Conservation (phyloP, 1,140 invertebrate genomes). For the Hyposmocoma kahamanoa region DNA sequence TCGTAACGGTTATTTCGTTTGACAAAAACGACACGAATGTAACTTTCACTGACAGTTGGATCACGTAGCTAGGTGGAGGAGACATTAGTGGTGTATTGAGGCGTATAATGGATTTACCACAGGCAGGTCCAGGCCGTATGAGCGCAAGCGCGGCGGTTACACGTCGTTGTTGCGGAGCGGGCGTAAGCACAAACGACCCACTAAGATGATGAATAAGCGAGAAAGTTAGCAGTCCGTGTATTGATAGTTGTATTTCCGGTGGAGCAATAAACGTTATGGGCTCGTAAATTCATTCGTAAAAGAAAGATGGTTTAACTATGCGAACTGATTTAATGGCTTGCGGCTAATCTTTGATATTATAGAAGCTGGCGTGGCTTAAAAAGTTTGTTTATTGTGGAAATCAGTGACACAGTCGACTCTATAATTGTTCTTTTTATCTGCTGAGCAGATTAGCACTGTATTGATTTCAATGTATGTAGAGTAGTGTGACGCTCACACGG, state of each 20-base stretch:
- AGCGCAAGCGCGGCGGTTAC: no score
- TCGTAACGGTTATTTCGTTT: slow-evolving; percentile 22
- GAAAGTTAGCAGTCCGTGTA: slow-evolving; percentile 31
- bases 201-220: slow-evolving; percentile 40
- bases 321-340: no score
- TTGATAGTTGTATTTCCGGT: slow-evolving; percentile 14
- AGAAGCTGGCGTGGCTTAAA: no score
- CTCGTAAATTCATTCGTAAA: no score
- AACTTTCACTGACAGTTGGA: slow-evolving; percentile 35
- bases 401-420: no score
- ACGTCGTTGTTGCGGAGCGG: slow-evolving; percentile 10
- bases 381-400: no score
- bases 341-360: no score
- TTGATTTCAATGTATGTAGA: slow-evolving; percentile 16
- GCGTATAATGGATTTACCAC: slow-evolving; percentile 27
- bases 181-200: slow-evolving; percentile 31
- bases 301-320: no score
- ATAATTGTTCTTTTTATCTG: background rate
- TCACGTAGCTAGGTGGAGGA: slow-evolving; percentile 26
- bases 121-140: slow-evolving; percentile 18
- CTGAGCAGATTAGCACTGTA: background rate
- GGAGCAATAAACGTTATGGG: slow-evolving; percentile 18
- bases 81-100: slow-evolving; percentile 30
- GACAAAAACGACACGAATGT: slow-evolving; percentile 22
- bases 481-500: slow-evolving; percentile 31